Percentiles rank a stretch among this genome's conserved stretches.
These are phyloP conservation scores for Xiphorhynchus elegans DNA, from an alignment of 2,113 vertebrate genomes.

Conservation along the genomic window DNA sequence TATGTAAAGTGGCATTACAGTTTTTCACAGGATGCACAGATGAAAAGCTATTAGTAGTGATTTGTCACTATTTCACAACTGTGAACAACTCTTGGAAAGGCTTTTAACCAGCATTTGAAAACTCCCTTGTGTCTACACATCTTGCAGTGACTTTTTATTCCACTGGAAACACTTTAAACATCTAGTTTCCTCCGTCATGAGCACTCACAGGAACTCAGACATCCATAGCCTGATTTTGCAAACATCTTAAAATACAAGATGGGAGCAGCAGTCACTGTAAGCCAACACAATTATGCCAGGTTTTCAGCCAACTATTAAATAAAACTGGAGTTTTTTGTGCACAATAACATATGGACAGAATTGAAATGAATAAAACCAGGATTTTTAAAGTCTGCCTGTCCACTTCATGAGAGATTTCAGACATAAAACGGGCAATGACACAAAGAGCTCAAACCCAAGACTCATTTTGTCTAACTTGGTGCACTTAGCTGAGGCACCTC, in stretches of 20 bases:
- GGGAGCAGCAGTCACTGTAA: background rate
- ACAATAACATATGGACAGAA: background rate
- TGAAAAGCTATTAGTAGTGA: background rate
- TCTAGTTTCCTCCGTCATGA: background rate
- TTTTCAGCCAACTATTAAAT: background rate
- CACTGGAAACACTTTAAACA: background rate
- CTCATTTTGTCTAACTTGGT: rapidly evolving
- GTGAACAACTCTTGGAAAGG: background rate
- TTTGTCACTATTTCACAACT: background rate
- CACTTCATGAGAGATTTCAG: background rate
- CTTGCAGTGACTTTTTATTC: background rate
- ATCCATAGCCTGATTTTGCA: background rate
- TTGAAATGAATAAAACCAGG: background rate
- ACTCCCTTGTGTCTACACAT: background rate
- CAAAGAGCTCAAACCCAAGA: background rate
- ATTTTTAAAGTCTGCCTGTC: background rate
- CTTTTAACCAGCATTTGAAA: background rate
- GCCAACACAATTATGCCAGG: background rate
- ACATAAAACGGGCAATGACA: rapidly evolving
- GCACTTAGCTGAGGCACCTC: background rate
- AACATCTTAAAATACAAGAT: background rate
- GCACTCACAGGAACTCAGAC: background rate
- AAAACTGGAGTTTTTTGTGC: rapidly evolving
- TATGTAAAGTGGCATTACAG: background rate
- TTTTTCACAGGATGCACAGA: background rate